Evolutionary conservation across 2,113 vertebrate species (phyloP).

Genomic region (Oceanodroma tethys): DNA sequence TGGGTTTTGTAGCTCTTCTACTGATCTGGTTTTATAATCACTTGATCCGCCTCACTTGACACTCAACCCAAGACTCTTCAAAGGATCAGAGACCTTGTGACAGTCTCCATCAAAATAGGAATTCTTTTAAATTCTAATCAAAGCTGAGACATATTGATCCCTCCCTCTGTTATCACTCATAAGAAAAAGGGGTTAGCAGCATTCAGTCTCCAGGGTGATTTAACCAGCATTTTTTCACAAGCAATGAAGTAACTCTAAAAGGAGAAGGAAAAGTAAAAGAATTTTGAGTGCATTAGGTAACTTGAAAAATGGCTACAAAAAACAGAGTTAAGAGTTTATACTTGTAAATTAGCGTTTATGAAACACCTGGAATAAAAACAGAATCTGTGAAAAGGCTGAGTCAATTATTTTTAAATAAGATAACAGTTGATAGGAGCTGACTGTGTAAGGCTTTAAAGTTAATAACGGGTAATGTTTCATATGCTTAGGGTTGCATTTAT

Average conservation of each 20-base stretch:
- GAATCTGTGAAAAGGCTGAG: neutral
- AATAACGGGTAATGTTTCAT: neutral
- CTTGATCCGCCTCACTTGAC: neutral
- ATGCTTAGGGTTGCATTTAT: neutral
- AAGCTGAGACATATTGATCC: neutral
- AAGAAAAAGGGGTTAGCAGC: neutral
- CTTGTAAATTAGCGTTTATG: neutral
- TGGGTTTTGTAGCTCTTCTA: neutral
- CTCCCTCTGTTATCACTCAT: neutral
- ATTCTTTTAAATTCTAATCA: neutral
- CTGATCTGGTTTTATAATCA: neutral
- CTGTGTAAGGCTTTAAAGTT: neutral
- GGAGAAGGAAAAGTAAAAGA: neutral
- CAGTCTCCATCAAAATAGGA: neutral
- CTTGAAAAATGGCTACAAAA: neutral
- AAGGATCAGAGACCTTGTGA: neutral
- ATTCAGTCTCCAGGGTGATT: neutral
- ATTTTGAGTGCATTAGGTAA: neutral
- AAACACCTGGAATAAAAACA: neutral
- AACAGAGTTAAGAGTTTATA: neutral
- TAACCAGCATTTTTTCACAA: neutral
- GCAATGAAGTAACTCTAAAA: neutral
- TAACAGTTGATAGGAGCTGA: neutral
- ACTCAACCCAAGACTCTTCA: neutral
- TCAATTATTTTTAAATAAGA: neutral